Evolutionary conservation across 2,113 vertebrate species (phyloP), one percentile per base, ranked within the genome.

Genomic region (Chlorocebus sabaeus): DNA sequence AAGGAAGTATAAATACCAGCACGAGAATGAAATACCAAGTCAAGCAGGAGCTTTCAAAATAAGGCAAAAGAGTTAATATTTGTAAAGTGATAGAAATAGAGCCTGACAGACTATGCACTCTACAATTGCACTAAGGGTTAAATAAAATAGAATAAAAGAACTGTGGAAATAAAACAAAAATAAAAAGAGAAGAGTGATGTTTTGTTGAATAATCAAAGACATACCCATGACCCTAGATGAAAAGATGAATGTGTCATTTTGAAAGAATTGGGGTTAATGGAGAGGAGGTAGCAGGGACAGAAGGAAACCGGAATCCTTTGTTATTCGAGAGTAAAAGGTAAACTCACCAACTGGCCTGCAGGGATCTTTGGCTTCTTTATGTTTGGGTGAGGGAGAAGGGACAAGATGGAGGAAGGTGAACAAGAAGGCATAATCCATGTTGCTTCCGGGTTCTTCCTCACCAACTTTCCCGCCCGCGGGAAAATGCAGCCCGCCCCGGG

Each of bases 221-320:
- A 73, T 50, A 75, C 8, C 1, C 25, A 67, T 79, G 52, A 79
- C 25, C 82, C 20, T 22, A 73, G 20, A 84, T 40, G 17, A 96
- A 96, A 94, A 91, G 2, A 38, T 43, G 52, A n/a, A 57, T 79
- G 23, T 55, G 25, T 73, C 59, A 79, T 22, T 83, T 20, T 6
- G n/a, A 92, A 35, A 95, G 23, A 96, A 89, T 91, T 88, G 14
- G 45, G 48, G n/a, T 64, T 96, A 88, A 96, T 94, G 89, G 32
- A 92, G n/a, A 80, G 43, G n/a, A 79, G 18, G 32, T 38, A 67
- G 25, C 64, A 82, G 43, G 38, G 61, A 43, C 5, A 72, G 35
- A 87, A 79, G 20, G 32, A 57, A 86, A 85, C 13, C 67, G 8
- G 10, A 67, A 35, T 48, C 30, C 32, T 43, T 23, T 88, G 30